Percentiles rank a stretch among this genome's conserved stretches.
phyloP scores from a whole-genome alignment of 1,140 invertebrate genomes.

The Bombus difficillimus region DNA sequence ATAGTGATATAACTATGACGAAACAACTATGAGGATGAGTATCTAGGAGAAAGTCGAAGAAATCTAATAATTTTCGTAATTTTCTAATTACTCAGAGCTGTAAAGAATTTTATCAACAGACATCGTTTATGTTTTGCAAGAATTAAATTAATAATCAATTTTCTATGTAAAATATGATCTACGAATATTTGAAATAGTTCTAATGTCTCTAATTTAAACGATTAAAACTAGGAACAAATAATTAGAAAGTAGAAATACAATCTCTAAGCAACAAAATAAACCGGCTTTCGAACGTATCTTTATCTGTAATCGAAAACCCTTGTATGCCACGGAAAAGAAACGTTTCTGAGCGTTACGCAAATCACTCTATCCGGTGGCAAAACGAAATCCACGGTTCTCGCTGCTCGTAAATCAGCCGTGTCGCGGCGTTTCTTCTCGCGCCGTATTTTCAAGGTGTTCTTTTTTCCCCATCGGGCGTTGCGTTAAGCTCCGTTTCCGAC shows the following conservation, averaged over 20 bases:
- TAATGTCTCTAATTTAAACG: no score
- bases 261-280: background rate
- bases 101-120: no score
- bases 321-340: background rate
- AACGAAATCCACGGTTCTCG: background rate
- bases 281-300: background rate
- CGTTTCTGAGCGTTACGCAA: background rate
- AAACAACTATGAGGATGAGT: no score
- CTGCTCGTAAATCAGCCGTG: slow-evolving; percentile 23
- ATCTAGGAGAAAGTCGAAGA: no score
- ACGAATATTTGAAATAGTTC: no score
- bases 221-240: background rate
- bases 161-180: no score
- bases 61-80: no score
- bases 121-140: no score
- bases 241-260: background rate
- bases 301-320: background rate
- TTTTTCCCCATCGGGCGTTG: background rate
- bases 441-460: background rate
- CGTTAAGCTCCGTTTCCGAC: slow-evolving; percentile 1
- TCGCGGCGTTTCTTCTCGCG: slow-evolving; percentile 5
- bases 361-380: background rate
- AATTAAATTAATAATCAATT: no score
- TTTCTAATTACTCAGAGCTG: no score
- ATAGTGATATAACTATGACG: no score